Evolutionary conservation across 2,888 invertebrate species (phyloP), one percentile per base, ranked within the genome.

Genomic region (Torymus tubicola): DNA sequence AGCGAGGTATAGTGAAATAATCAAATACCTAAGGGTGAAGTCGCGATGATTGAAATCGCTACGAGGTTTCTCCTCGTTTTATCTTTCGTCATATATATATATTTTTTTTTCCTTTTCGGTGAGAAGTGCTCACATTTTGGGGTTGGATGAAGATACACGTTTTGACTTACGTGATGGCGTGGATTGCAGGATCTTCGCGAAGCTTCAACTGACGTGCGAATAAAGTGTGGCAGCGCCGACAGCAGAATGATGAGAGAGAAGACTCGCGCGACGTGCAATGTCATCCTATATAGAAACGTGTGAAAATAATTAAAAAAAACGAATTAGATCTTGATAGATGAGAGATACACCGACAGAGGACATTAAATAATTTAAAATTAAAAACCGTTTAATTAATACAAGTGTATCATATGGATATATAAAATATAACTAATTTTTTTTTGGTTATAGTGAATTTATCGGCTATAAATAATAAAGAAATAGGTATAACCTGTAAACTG

Each of bases 1-100:
- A 78, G 55, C 70, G 67, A 71, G 65, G 61, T 68, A 76, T 75
- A 52, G 55, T 53, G 61, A 78, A 78, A 81, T 75, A 78, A 78
- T 78, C 74, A 75, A 75, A 75, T 75, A 73, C 63, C 58, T 42
- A 55, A 42, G 31, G 53, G 52, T 14, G 13, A 42, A 18, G 1
- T 69, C 31, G 3, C 69, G 21, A 73, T 68, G 74, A 75, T 80
- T 65, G 58, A 12, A 64, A 58, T 63, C 53, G 68, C 3, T 24
- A 12, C 31, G 31, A 31, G 31, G 31, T 31, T 31, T 31, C 31
- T 58, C 8, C 63, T 73, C 11, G 5, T 12, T 55, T 55, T 42
- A n/a, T 11, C n/a, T 72, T 71, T 72, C 31, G 31, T 2, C 8
- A 31, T 31, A 31, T n/a, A n/a, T n/a, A n/a, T n/a, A n/a, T n/a